These are phyloP conservation scores for Dryomyza anilis DNA, from an alignment of 2,888 invertebrate species.

Conservation along the genomic window DNA sequence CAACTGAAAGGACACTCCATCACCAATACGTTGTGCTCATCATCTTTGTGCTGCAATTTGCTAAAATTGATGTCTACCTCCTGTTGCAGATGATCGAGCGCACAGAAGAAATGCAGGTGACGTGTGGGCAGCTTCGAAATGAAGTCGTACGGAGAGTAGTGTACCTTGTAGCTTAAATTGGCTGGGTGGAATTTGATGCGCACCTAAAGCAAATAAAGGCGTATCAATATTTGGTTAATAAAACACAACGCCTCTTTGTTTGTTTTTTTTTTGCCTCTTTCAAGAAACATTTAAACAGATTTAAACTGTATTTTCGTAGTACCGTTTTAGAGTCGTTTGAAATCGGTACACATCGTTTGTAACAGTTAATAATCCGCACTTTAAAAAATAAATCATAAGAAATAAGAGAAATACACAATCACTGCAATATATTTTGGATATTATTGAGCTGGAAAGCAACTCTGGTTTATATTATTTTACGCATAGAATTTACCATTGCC, in stretches of 20 bases:
- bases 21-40: conserved; percentile 34
- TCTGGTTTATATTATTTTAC: neutral
- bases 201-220: conserved; percentile 31
- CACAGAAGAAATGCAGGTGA: conserved; percentile 58
- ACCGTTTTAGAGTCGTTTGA: too few species aligned
- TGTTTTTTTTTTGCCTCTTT: too few species aligned
- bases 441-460: too few species aligned
- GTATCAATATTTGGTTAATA: neutral
- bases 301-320: too few species aligned
- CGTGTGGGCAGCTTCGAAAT: conserved; percentile 53
- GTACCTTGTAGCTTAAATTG: conserved; percentile 53
- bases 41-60: conserved; percentile 42
- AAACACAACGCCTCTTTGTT: too few species aligned
- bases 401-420: too few species aligned
- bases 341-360: too few species aligned
- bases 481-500: neutral
- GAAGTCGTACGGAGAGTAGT: conserved; percentile 52
- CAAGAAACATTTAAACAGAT: too few species aligned
- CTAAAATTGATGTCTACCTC: conserved; percentile 45
- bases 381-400: too few species aligned
- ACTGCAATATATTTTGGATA: too few species aligned
- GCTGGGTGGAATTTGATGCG: conserved; percentile 57
- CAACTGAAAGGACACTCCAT: conserved; percentile 56
- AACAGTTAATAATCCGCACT: too few species aligned
- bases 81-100: conserved; percentile 48